phyloP scores from a whole-genome alignment of 1,140 invertebrate species.

The Orchesella cincta region DNA sequence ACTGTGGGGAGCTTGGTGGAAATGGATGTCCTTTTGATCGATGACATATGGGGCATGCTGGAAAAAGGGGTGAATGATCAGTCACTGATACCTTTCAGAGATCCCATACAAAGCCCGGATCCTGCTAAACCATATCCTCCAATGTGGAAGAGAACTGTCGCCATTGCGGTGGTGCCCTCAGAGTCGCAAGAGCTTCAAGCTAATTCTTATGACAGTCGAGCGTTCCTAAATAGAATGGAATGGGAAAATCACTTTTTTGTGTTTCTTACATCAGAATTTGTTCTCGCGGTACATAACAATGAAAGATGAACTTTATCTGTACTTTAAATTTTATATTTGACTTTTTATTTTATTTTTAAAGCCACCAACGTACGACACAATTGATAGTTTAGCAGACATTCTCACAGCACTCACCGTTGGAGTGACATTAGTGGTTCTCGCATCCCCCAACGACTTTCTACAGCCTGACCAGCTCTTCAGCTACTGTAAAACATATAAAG shows the following conservation, averaged over 20 bases:
- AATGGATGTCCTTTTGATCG: not conserved
- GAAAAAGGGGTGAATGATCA: not conserved
- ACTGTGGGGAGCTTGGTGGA: not conserved
- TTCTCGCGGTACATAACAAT: no score
- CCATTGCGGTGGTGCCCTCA: not conserved
- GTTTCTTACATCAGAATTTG: not conserved
- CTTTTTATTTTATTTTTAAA: no score
- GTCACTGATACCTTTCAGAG: not conserved
- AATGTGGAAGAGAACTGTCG: conserved; percentile 6
- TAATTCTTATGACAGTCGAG: not conserved
- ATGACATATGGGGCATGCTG: not conserved
- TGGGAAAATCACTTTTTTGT: conserved; percentile 24
- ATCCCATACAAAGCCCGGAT: not conserved
- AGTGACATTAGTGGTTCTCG: not conserved
- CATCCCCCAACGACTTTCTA: not conserved
- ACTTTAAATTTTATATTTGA: no score
- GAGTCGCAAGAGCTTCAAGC: not conserved
- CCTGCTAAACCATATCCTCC: not conserved
- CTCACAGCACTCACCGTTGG: not conserved
- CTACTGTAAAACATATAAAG: conserved; percentile 1
- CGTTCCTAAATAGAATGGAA: not conserved
- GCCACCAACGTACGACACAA: not conserved
- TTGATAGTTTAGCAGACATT: not conserved
- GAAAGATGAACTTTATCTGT: no score
- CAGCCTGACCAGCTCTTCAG: not conserved